These are phyloP conservation scores for Cephus pulcher DNA, from an alignment of 2,888 invertebrate species.

Conservation along the genomic window DNA sequence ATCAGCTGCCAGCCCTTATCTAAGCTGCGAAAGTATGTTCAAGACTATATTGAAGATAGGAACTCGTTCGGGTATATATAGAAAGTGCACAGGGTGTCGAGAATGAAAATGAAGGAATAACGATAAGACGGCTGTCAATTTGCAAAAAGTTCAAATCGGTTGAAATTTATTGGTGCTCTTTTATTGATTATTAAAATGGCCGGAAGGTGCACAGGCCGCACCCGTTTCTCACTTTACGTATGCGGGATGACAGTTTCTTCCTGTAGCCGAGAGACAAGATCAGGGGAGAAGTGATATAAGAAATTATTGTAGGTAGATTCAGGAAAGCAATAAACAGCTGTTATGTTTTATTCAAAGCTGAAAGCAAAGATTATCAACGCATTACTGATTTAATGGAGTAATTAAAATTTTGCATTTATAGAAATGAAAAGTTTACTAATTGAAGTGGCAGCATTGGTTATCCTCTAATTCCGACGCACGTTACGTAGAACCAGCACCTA, in stretches of 20 bases:
- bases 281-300: background rate
- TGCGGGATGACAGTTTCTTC: background rate
- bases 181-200: background rate
- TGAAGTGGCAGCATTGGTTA: background rate
- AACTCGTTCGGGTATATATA: background rate
- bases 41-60: background rate
- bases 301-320: background rate
- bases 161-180: background rate
- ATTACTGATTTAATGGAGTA: background rate
- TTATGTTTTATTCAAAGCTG: background rate
- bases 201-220: background rate
- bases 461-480: background rate
- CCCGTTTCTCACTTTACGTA: background rate
- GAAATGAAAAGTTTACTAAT: background rate
- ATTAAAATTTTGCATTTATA: background rate
- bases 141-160: background rate
- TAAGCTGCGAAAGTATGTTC: background rate
- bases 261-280: background rate
- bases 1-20: background rate
- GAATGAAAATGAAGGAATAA: background rate
- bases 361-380: background rate
- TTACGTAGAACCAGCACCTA: background rate
- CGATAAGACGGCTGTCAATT: background rate
- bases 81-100: background rate
- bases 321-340: background rate